Evolutionary conservation across 2,888 invertebrate genomes (phyloP), one percentile per base, ranked within the genome.

Genomic region (Callosobruchus maculatus): DNA sequence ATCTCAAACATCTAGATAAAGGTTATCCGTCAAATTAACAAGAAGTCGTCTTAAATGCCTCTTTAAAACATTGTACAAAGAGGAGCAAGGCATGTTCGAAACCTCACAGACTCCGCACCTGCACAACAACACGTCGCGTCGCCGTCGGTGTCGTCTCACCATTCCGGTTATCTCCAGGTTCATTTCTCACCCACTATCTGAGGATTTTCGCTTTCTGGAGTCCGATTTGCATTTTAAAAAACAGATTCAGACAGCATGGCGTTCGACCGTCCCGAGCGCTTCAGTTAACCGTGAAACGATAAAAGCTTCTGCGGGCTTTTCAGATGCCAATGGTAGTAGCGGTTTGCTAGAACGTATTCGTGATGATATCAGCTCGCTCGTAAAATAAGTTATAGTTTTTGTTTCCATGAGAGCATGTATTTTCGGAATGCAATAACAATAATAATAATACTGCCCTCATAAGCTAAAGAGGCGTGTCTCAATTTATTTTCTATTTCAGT

Each of bases 91-190:
- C 68, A 70, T 30, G 71, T 26, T 9, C 66, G 13, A 49, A 49
- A 49, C 49, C 49, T 18, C 49, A 1, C 1, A 5, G 49, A 13
- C 4, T 49, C 4, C 3, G 49, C 49, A 13, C 49, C 49, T 49
- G 49, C 1, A 49, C 13, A 13, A 7, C 30, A 49, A 7, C 49
- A 49, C 20, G 22, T 30, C 72, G 70, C 67, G 26, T 67, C 71
- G 70, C n/a, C n/a, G n/a, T n/a, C n/a, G n/a, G n/a, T n/a, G n/a
- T n/a, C n/a, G n/a, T n/a, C n/a, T n/a, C n/a, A n/a, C n/a, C n/a
- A n/a, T 75, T 72, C 71, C 66, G 66, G 69, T 70, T 75, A 75
- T 75, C 75, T 74, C 66, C 70, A 66, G 67, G 68, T 74, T 71
- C 74, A 67, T 74, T 71, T 71, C 49, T 71, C 71, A 71, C 22